These are phyloP conservation scores for Pholis gunnellus DNA, from an alignment of 2,113 vertebrate genomes.

Conservation along the genomic window DNA sequence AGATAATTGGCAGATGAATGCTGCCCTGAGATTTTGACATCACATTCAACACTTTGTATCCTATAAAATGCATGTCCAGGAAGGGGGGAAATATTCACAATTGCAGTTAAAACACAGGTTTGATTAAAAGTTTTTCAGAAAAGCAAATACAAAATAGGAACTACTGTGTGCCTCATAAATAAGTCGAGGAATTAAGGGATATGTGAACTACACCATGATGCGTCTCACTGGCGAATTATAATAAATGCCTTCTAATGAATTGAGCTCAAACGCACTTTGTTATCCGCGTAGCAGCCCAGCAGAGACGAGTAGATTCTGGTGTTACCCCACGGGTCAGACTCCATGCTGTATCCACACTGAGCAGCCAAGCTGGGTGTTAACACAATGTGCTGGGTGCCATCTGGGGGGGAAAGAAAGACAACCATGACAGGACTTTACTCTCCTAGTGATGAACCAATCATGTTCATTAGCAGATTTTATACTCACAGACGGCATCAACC, in stretches of 20 bases:
- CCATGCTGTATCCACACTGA: conserved; percentile 84
- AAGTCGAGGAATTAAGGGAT: no score
- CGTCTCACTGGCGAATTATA: neutral
- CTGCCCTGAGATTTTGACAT: no score
- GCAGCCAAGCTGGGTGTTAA: conserved; percentile 76
- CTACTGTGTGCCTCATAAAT: no score
- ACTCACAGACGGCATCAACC: conserved; percentile 82
- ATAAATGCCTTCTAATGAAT: no score
- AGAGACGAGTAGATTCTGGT: conserved; percentile 79
- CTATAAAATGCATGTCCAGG: no score
- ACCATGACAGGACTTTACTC: neutral
- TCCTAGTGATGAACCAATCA: neutral
- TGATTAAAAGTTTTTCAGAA: no score
- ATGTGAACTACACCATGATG: neutral
- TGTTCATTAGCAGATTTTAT: neutral
- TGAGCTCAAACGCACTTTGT: conserved; percentile 57
- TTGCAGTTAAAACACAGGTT: no score
- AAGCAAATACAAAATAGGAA: no score
- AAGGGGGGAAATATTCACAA: no score
- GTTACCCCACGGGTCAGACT: conserved; percentile 84
- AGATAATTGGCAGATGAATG: no score
- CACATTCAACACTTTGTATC: no score
- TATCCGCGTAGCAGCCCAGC: conserved; percentile 79
- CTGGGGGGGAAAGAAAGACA: conserved; percentile 32
- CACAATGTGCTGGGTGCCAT: conserved; percentile 65